Evolutionary conservation across 2,113 vertebrate species (phyloP).

Genomic region (Aleadryas rufinucha): DNA sequence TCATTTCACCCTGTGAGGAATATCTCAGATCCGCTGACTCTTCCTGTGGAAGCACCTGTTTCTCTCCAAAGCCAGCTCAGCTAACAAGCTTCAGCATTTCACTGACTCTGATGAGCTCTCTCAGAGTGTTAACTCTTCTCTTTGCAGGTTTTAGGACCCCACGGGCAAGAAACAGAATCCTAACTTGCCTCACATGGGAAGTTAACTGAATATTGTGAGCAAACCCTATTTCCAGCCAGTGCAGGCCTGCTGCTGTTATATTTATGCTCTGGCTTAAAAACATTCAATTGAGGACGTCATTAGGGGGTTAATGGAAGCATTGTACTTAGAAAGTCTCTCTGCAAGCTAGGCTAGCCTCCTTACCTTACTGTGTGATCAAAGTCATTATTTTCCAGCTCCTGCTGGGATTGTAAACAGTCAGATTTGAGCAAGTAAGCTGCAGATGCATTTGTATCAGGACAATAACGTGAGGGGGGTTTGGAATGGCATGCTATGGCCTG

Average conservation of each 20-base stretch:
- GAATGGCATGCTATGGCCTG: slow-evolving; percentile 2
- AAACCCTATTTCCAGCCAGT: not conserved
- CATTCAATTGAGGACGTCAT: not conserved
- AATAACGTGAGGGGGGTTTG: not conserved
- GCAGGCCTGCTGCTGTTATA: not conserved
- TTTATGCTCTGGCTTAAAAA: not conserved
- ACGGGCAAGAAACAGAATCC: not conserved
- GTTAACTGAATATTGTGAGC: not conserved
- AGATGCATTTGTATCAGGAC: slow-evolving; percentile 44
- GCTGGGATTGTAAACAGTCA: slow-evolving; percentile 43
- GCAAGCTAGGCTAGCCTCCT: not conserved
- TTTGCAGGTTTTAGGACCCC: not conserved
- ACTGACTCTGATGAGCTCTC: not conserved
- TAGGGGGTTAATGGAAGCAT: slow-evolving; percentile 29
- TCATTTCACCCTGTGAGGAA: slow-evolving; percentile 53
- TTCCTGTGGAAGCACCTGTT: slow-evolving; percentile 51
- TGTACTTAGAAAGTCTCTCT: not conserved
- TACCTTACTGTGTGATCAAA: slow-evolving; percentile 5
- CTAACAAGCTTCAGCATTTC: not conserved
- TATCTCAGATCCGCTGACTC: slow-evolving; percentile 47
- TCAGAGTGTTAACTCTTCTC: not conserved
- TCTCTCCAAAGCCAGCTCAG: not conserved
- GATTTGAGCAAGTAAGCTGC: slow-evolving; percentile 31
- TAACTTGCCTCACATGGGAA: not conserved
- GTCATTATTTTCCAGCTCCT: slow-evolving; percentile 37